phyloP scores from a whole-genome alignment of 2,113 vertebrate genomes.

The Talpa occidentalis region DNA sequence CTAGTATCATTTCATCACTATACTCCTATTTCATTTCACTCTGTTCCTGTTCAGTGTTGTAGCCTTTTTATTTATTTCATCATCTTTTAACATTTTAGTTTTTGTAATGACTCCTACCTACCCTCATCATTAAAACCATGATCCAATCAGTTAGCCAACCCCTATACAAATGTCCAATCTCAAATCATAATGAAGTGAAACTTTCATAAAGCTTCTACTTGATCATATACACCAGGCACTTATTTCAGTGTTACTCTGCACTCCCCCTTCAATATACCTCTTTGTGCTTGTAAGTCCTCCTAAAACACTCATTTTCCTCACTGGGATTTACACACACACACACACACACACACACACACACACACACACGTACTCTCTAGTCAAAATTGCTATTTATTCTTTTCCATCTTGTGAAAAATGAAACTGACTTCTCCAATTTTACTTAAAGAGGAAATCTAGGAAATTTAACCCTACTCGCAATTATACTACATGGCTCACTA shows the following conservation, averaged over 20 bases:
- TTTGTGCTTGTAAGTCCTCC: neutral
- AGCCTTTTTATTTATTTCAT: neutral
- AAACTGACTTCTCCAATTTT: neutral
- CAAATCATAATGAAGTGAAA: neutral
- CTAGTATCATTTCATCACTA: neutral
- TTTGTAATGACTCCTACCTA: neutral
- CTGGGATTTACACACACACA: neutral
- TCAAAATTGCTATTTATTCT: constrained; percentile 56
- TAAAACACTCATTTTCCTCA: neutral
- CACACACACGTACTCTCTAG: neutral
- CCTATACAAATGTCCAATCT: neutral
- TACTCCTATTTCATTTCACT: neutral
- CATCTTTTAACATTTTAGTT: neutral
- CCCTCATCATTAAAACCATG: neutral
- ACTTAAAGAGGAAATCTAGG: neutral
- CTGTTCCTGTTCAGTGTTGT: neutral
- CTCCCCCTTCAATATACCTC: neutral
- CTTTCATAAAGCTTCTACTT: neutral
- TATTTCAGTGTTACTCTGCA: neutral
- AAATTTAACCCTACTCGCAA: neutral
- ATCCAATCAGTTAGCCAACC: neutral
- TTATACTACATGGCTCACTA: neutral
- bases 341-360: neutral
- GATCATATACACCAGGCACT: neutral
- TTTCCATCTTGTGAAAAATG: constrained; percentile 5